Conservation (phyloP, 2,888 invertebrate species). For the Euclidia mi region DNA sequence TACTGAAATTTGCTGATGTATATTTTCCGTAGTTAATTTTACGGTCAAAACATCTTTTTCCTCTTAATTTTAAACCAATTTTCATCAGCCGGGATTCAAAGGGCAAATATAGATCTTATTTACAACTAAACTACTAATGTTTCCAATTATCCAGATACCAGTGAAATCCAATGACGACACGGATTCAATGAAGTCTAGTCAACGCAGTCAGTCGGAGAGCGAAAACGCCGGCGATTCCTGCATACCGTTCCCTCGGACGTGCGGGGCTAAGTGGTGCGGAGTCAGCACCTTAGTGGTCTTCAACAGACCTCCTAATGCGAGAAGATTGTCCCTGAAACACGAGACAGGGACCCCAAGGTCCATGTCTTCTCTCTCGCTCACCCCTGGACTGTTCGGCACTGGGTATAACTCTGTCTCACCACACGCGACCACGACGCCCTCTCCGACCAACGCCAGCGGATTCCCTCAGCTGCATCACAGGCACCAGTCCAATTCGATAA, state of each 20-base stretch:
- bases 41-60: too few relatives aligned
- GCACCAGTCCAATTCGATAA: conserved; percentile 91
- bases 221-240: conserved; percentile 92
- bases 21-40: too few relatives aligned
- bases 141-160: conserved; percentile 78
- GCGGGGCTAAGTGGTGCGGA: conserved; percentile 97
- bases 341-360: conserved; percentile 94
- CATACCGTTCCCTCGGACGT: conserved; percentile 98
- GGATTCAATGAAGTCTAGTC: conserved; percentile 85
- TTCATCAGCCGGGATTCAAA: too few relatives aligned
- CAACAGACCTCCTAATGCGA: conserved; percentile 92
- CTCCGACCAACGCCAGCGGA: conserved; percentile 85
- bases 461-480: conserved; percentile 86
- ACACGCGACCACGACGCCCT: conserved; percentile 86
- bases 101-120: too few relatives aligned
- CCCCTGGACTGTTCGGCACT: conserved; percentile 76
- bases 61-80: too few relatives aligned
- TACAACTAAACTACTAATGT: not conserved
- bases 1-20: too few relatives aligned
- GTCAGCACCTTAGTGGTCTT: conserved; percentile 96
- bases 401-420: conserved; percentile 83
- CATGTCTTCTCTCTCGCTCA: conserved; percentile 82
- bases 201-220: conserved; percentile 85
- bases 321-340: conserved; percentile 91
- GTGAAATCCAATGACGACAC: conserved; percentile 89